phyloP scores from a whole-genome alignment of 2,888 invertebrate genomes.

The Lepetodrilus schrolli region DNA sequence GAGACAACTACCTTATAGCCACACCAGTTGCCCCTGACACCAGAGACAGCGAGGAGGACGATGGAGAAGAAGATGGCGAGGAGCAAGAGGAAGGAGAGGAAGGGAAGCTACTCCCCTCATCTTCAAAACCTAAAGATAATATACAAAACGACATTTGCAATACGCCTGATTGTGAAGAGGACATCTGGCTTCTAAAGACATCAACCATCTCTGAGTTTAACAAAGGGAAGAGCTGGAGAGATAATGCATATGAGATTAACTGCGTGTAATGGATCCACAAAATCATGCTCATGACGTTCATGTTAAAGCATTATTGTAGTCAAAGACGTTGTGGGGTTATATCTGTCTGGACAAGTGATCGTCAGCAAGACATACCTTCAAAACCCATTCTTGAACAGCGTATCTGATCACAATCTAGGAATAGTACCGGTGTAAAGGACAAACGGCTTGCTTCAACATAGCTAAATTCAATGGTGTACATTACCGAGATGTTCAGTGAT shows the following conservation, averaged over 20 bases:
- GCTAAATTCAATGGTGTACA: no score
- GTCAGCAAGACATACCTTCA: no score
- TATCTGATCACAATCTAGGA: no score
- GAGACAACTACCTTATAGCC: conserved; percentile 8
- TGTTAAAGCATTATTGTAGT: no score
- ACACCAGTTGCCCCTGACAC: background rate
- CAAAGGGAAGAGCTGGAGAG: background rate
- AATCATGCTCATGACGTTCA: background rate
- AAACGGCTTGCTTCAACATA: no score
- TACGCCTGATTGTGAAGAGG: background rate
- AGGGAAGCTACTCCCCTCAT: background rate
- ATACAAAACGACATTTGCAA: no score
- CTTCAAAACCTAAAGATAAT: background rate
- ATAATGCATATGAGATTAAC: background rate
- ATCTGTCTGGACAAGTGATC: no score
- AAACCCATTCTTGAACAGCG: no score
- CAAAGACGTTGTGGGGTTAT: no score
- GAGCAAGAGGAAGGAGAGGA: background rate
- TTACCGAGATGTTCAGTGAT: no score
- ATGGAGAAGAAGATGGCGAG: background rate
- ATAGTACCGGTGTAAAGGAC: no score
- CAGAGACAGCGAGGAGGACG: background rate
- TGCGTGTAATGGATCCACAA: background rate
- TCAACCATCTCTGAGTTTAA: background rate
- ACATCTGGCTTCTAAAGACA: background rate